Percentiles rank a stretch among this genome's conserved stretches.
These are phyloP conservation scores for Labeo rohita DNA, from an alignment of 2,113 vertebrate species.

Conservation along the genomic window DNA sequence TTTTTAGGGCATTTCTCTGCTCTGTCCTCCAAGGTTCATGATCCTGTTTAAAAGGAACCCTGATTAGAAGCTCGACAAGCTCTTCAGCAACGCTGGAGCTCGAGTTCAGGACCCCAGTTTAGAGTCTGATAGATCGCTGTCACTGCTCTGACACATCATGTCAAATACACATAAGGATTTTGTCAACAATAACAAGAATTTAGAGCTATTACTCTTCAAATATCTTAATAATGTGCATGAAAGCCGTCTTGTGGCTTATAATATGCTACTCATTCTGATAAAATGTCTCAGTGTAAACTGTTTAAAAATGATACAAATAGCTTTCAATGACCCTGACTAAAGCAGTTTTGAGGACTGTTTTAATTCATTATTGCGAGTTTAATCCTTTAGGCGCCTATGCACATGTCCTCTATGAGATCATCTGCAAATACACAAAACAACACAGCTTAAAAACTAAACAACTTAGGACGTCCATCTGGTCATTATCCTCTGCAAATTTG, in stretches of 20 bases:
- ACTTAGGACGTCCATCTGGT: background rate
- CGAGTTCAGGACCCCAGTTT: background rate
- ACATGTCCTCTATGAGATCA: background rate
- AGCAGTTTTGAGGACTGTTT: background rate
- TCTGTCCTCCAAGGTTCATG: too few relatives aligned
- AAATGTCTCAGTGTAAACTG: background rate
- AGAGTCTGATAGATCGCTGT: background rate
- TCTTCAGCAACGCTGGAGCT: too few relatives aligned
- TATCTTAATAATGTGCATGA: background rate
- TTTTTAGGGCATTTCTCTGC: too few relatives aligned
- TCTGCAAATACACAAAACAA: slow-evolving; percentile 8
- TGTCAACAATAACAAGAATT: slow-evolving; percentile 7
- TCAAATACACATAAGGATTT: background rate
- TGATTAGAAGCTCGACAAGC: too few relatives aligned
- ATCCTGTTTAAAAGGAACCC: too few relatives aligned
- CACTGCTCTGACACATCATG: background rate
- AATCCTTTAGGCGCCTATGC: background rate
- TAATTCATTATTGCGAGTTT: slow-evolving; percentile 21
- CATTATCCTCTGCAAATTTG: background rate
- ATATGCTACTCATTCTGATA: background rate
- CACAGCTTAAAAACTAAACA: background rate
- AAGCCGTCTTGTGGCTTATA: background rate
- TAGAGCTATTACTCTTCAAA: background rate
- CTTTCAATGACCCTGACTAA: too few relatives aligned
- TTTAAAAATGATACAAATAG: background rate